phyloP scores from a whole-genome alignment of 2,113 vertebrate species.

The Capreolus pygargus region DNA sequence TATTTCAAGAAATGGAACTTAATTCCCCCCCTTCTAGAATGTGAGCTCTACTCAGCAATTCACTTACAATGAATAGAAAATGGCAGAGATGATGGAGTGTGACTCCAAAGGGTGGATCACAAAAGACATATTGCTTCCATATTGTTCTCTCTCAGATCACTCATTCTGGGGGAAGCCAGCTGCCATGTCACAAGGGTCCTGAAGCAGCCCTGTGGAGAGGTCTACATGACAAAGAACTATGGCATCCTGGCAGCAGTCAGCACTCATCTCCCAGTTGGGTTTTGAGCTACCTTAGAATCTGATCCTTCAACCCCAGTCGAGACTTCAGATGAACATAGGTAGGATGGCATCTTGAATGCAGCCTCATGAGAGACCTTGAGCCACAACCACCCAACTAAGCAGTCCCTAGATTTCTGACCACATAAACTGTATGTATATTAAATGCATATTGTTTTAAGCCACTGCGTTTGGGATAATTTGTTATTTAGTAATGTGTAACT shows the following conservation, averaged over 20 bases:
- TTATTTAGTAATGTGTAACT: not conserved
- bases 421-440: not conserved
- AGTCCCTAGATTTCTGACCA: not conserved
- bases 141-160: not conserved
- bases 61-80: not conserved
- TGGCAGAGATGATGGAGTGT: not conserved
- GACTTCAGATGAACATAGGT: not conserved
- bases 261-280: not conserved
- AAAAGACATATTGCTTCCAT: not conserved
- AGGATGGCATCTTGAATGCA: not conserved
- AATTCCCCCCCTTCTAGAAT: not conserved
- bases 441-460: not conserved
- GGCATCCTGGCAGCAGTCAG: not conserved
- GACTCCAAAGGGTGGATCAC: not conserved
- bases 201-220: not conserved
- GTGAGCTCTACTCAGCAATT: not conserved
- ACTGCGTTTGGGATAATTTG: not conserved
- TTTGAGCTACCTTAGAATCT: not conserved
- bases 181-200: not conserved
- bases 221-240: not conserved
- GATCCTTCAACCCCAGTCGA: not conserved
- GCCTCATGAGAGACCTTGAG: not conserved
- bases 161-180: not conserved
- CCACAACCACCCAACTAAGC: not conserved
- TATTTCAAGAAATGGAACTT: not conserved